Base-by-base conservation (phyloP, 2,797 vertebrate genomes). In the Zonotrichia albicollis region DNA sequence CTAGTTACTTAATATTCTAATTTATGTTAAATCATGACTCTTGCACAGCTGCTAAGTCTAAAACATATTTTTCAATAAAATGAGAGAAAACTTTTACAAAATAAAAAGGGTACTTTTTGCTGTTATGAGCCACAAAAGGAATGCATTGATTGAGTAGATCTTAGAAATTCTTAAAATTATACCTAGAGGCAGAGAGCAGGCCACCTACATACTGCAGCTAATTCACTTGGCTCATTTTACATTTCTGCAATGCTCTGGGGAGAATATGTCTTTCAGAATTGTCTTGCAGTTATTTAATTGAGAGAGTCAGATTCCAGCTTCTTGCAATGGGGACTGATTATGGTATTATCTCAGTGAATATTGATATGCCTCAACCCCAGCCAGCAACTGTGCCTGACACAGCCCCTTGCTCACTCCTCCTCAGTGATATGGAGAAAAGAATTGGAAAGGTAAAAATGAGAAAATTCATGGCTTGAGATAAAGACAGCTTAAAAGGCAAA, bases 211-310 rank as follows among this genome's bases (percentile, higher is more conserved):
- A 54, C 53, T 62, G 22, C 10, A 29, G 50, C 30, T 85, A 77
- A 89, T 87, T 92, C 61, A 38, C 22, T 60, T 74, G 11, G 16
- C 53, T 87, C 34, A 58, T 75, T 93, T 88, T 55, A 65, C 57
- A 86, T 62, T 70, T 95, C 16, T 64, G 42, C 42, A 87, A 3
- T 67, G 38, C 66, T 93, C 80, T 84, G 27, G 58, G 74, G 48
- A 84, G 19, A 93, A 46, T 23, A 72, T 60, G 73, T 75, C 74
- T 86, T 48, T 93, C 34, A 32, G 38, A 66, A 87, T 13, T 13
- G 32, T n/a, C 36, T 84, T 71, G 55, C 55, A 70, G 48, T 86
- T 72, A 93, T 80, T 92, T 93, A 96, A 93, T 76, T 94, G 73
- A 42, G 27, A 40, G 29, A 78, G 48, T 11, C 40, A 84, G 43